Evolutionary conservation across 2,888 invertebrate species (phyloP).

Genomic region (Drosophila sordidapex): DNA sequence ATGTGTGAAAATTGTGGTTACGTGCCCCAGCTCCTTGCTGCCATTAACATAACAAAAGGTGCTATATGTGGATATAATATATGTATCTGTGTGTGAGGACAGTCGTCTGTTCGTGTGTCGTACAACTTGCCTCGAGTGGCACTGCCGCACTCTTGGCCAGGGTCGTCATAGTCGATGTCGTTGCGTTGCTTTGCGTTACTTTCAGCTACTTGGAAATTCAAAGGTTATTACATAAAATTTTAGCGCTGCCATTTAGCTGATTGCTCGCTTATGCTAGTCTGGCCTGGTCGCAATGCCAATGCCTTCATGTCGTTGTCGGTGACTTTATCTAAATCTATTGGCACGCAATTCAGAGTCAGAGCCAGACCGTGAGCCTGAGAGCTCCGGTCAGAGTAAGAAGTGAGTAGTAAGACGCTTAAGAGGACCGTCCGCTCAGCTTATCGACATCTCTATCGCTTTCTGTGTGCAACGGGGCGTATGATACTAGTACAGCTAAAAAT

Average conservation of each 20-base stretch:
- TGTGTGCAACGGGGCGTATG: slow-evolving; percentile 74
- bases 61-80: slow-evolving; percentile 16
- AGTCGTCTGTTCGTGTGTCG: slow-evolving; percentile 48
- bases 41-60: slow-evolving; percentile 78
- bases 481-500: slow-evolving; percentile 63
- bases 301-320: slow-evolving; percentile 15
- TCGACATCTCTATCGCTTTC: slow-evolving; percentile 55
- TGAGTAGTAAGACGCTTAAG: slow-evolving; percentile 70
- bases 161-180: slow-evolving; percentile 13
- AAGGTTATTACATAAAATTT: slow-evolving; percentile 81
- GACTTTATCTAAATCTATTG: slow-evolving; percentile 77
- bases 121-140: slow-evolving; percentile 60
- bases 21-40: slow-evolving; percentile 57
- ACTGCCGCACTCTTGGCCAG: slow-evolving; percentile 46
- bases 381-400: slow-evolving; percentile 41
- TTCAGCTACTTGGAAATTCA: slow-evolving; percentile 74
- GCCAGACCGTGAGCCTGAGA: slow-evolving; percentile 27
- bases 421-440: slow-evolving; percentile 56
- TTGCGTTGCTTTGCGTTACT: slow-evolving; percentile 7
- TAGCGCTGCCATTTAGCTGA: slow-evolving; percentile 78
- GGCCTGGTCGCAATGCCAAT: slow-evolving; percentile 20
- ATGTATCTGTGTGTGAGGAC: slow-evolving; percentile 23
- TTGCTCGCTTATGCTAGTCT: slow-evolving; percentile 62
- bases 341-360: slow-evolving; percentile 53
- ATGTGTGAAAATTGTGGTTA: slow-evolving; percentile 74